Percentiles rank a stretch among this genome's conserved stretches.
Conservation (phyloP, 30 jellyfish, hydroid and myxozoan species). For the Chrysaora quinquecirrha region DNA sequence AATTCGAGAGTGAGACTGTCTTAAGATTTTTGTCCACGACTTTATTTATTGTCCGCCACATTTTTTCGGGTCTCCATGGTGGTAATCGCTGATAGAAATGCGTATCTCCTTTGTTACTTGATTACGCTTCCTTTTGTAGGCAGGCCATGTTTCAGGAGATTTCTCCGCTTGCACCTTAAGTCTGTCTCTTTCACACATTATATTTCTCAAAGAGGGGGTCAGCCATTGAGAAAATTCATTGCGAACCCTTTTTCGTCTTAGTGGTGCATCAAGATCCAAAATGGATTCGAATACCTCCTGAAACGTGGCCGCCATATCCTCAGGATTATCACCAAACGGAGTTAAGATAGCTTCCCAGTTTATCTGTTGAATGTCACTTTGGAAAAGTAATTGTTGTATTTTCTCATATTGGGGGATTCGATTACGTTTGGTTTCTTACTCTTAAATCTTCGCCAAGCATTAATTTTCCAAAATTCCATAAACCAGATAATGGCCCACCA, state of each 20-base stretch:
- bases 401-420: constrained; percentile 29
- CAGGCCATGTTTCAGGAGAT: constrained; percentile 36
- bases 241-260: constrained; percentile 19
- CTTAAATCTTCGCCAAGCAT: not conserved
- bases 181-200: constrained; percentile 8
- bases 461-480: constrained; percentile 3
- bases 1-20: constrained; percentile 12
- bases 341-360: constrained; percentile 41
- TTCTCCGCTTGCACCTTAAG: not conserved
- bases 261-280: constrained; percentile 26
- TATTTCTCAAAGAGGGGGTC: not conserved
- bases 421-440: not conserved
- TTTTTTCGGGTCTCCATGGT: constrained; percentile 26
- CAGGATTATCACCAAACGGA: constrained; percentile 8
- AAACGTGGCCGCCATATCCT: constrained; percentile 32
- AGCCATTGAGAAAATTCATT: constrained; percentile 37
- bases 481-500: constrained; percentile 1
- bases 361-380: constrained; percentile 11
- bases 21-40: constrained; percentile 29
- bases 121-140: constrained; percentile 10
- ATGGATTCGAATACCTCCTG: constrained; percentile 30
- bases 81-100: constrained; percentile 6
- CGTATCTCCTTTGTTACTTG: constrained; percentile 44
- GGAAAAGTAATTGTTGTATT: constrained; percentile 9
- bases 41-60: constrained; percentile 32